Conservation (phyloP, 2,888 invertebrate genomes). For the Temnothorax unifasciatus region DNA sequence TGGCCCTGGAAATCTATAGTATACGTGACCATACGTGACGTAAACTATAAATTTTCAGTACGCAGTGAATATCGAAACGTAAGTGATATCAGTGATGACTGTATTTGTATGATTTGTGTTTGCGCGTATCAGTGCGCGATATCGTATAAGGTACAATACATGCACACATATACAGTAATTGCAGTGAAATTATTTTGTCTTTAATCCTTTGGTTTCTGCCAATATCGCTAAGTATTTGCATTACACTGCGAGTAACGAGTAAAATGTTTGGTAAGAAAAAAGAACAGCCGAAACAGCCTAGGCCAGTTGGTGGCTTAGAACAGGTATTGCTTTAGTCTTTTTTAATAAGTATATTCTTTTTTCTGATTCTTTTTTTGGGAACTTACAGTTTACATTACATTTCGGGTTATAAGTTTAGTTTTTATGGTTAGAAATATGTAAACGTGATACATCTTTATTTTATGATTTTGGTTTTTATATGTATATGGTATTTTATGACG, state of each 20-base stretch:
- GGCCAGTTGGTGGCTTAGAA: slow-evolving; percentile 80
- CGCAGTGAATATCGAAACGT: no score
- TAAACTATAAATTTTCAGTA: no score
- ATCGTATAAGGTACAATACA: not conserved
- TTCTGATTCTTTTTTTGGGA: not conserved
- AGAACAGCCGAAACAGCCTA: slow-evolving; percentile 77
- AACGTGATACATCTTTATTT: not conserved
- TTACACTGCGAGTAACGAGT: not conserved
- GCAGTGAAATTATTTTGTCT: not conserved
- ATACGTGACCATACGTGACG: no score
- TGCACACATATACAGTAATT: not conserved
- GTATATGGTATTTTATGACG: not conserved
- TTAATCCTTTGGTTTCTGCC: not conserved
- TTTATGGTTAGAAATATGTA: not conserved
- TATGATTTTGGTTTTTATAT: slow-evolving; percentile 49
- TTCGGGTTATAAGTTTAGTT: not conserved
- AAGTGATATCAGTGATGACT: no score
- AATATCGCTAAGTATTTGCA: not conserved
- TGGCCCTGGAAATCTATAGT: no score
- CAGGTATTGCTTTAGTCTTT: slow-evolving; percentile 75
- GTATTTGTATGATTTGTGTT: no score
- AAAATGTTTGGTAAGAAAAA: slow-evolving; percentile 83
- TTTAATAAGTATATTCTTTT: not conserved
- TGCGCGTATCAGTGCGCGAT: not conserved
- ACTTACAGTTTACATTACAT: not conserved